Conservation (phyloP, 2,113 vertebrate genomes). For the Anser cygnoides region DNA sequence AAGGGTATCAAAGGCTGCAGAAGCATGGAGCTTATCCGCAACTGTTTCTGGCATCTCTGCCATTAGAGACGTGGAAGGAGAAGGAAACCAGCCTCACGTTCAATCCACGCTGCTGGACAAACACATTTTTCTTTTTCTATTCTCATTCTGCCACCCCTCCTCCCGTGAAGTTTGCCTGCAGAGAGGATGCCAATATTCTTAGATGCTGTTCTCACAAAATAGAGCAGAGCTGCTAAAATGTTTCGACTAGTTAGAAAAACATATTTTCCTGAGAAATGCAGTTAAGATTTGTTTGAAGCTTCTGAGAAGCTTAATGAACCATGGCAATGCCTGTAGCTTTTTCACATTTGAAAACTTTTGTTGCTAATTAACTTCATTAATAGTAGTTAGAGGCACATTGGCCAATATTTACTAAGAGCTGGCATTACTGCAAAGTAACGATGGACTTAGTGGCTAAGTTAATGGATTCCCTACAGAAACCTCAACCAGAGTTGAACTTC, state of each 20-base stretch:
- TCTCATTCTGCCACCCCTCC: neutral
- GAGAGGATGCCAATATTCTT: neutral
- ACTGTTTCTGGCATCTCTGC: neutral
- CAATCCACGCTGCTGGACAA: neutral
- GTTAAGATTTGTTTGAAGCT: constrained; percentile 16
- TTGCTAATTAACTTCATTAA: constrained; percentile 75
- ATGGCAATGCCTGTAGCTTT: constrained; percentile 54
- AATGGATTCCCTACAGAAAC: constrained; percentile 16
- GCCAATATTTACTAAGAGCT: constrained; percentile 43
- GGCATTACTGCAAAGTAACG: neutral
- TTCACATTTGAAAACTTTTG: constrained; percentile 65
- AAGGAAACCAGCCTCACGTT: neutral
- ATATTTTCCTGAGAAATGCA: neutral
- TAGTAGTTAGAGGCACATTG: constrained; percentile 58
- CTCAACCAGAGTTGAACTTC: neutral
- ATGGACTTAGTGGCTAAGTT: constrained; percentile 14
- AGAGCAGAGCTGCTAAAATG: neutral
- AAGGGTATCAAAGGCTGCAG: neutral
- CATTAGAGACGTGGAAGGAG: neutral
- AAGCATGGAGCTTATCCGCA: neutral
- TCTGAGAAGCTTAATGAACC: constrained; percentile 59
- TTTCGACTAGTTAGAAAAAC: neutral
- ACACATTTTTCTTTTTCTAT: neutral
- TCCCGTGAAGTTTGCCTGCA: neutral
- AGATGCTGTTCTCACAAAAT: neutral